These are phyloP conservation scores for Habroteleia sp. DNA, from an alignment of 2,888 invertebrate genomes.

Conservation along the genomic window DNA sequence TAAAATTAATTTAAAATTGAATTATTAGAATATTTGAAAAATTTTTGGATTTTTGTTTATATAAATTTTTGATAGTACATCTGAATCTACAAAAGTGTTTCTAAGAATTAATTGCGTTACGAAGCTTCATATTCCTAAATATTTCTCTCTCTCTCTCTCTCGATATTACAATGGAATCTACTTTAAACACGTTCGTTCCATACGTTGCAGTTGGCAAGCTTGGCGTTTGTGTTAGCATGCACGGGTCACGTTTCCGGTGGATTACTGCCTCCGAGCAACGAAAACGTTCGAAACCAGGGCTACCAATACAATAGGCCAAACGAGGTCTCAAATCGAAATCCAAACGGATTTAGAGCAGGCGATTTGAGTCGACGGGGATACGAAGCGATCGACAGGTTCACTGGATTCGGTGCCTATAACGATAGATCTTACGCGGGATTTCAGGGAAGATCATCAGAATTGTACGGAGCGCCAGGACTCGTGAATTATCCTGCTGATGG, in stretches of 20 bases:
- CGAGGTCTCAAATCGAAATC: too few species aligned
- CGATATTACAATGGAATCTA: conserved; percentile 19
- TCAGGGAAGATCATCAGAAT: conserved; percentile 63
- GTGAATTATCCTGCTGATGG: conserved; percentile 51
- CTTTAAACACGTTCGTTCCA: conserved; percentile 36
- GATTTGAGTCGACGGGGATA: conserved; percentile 62
- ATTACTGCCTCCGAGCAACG: conserved; percentile 69
- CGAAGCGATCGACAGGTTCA: conserved; percentile 52
- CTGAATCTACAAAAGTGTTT: neutral
- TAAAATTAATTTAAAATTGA: too few species aligned
- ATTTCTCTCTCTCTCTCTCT: too few species aligned
- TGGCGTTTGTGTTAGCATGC: conserved; percentile 71
- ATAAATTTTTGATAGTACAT: too few species aligned
- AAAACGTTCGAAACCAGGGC: conserved; percentile 47
- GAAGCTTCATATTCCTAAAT: conserved; percentile 21
- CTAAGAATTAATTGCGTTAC: conserved; percentile 17
- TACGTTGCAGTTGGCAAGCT: conserved; percentile 70
- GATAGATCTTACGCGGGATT: conserved; percentile 25
- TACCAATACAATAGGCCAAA: conserved; percentile 77
- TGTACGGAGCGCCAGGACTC: conserved; percentile 67
- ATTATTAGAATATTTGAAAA: too few species aligned
- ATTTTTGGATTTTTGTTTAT: too few species aligned
- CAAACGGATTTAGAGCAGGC: conserved; percentile 62
- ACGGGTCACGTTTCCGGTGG: conserved; percentile 71
- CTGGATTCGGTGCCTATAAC: conserved; percentile 47